Base-by-base conservation (phyloP, 2,113 vertebrate species). In the Perca fluviatilis region DNA sequence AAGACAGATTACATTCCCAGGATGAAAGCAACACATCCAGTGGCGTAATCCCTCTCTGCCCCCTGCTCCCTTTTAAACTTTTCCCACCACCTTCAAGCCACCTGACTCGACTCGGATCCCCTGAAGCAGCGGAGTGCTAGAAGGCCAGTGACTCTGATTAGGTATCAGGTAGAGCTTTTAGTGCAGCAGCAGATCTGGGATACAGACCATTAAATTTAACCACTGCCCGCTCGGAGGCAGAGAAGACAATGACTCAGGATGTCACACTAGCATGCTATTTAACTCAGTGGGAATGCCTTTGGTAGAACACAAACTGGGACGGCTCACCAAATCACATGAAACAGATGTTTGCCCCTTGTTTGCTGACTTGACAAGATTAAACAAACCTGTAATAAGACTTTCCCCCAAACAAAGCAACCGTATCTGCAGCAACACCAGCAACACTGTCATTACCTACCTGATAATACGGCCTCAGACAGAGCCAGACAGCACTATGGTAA, bases 171-270 rank as follows among this genome's bases (percentile, higher is more conserved):
- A 51, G 67, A 71, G 84, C 85, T 89, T 91, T 93, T 84, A 90
- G 88, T 88, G 88, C 79, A 18, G 57, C 82, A 80, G 86, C 88
- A 87, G 82, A 90, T 86, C 89, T 82, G 61, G 88, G 92, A 87
- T 77, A 85, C 91, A 93, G 89, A 65, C 91, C 91, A 91, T 95
- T 93, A 94, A 93, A 91, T 92, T 93, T 95, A 93, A 94, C 91
- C 93, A 91, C 94, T 84, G 83, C 84, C 85, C 88, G 91, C 91
- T 90, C 27, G 19, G 83, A 91, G 93, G 91, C 88, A 86, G 76
- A 79, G 77, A 89, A 90, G 86, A 94, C 94, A 94, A 94, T 93
- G 93, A 92, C 83, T 93, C 94, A 94, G 94, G 94, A 94, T 94
- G 91, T 94, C 93, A 93, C 94, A 92, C 91, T 62, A 80, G 84